Evolutionary conservation across 2,888 invertebrate species (phyloP), one percentile per base, ranked within the genome.

Genomic region (Hirtodrosophila confusa): DNA sequence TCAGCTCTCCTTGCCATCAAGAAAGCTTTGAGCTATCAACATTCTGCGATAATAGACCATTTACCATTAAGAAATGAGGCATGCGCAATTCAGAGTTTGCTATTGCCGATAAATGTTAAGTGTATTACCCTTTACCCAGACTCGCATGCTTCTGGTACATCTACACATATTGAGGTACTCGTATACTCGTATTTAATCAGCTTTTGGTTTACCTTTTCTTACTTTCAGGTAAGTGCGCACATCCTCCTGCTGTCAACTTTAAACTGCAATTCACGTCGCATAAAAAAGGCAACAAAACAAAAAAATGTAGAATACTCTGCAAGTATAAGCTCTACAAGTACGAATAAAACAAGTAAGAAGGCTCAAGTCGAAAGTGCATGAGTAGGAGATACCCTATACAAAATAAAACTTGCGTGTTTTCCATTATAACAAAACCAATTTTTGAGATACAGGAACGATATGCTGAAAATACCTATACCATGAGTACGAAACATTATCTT

Each of bases 221-320:
- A 66, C 68, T 85, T 85, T 68, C 82, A 85, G 83, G 83, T 83
- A 85, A 83, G 83, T 82, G 63, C 77, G 56, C 74, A 71, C 57
- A 68, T 79, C 64, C 82, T 54, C 51, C 64, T 45, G 56, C 75
- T 80, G 80, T 74, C 80, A 82, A 71, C 69, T 80, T 85, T 73
- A 71, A 71, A 84, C 78, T 82, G 78, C 71, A 80, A 74, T 71
- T 82, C 76, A 61, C 63, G 78, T 69, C 40, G 62, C 68, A 49
- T 58, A 50, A 73, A 72, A 56, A 31, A 31, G 23, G 40, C 37
- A 24, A 36, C 51, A 36, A 27, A 12, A 31, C 3, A 6, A 36
- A 31, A 29, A 35, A 9, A 9, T 29, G 9, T 35, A 48, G 31
- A 50, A 43, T 63, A 61, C 53, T 53, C 45, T 51, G 50, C 73